Base-by-base conservation (phyloP, 2,888 invertebrate genomes). In the Ceratothoa steindachneri region DNA sequence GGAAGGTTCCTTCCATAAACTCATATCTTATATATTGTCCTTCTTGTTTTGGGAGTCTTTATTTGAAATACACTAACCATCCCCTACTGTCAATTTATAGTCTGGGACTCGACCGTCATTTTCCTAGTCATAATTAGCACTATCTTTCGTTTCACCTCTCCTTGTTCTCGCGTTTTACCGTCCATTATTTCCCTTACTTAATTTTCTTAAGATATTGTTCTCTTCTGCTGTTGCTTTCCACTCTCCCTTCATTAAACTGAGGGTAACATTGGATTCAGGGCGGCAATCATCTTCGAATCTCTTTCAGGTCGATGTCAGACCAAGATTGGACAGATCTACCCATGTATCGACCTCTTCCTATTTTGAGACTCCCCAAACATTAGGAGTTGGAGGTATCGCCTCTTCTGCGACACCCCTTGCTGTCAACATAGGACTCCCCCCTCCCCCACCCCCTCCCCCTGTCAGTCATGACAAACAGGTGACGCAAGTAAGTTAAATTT, bases 341-440 rank as follows among this genome's bases (percentile, higher is more conserved):
- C 60, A 60, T 3, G 27, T 60, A 24, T n/a, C 60, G 1, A 60
- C 60, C 24, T 60, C 60, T 12, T 60, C 60, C 27, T 60, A 24
- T 24, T 60, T 60, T 24, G 60, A 60, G 60, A 22, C 60, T 24
- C 60, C 19, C 12, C 27, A n/a, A 60, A 24, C 60, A 60, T 24
- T 24, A 24, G 60, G 60, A 12, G 24, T 60, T 51, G 71, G 71
- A 27, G 31, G 71, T 27, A 51, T 71, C 19, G 51, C 41, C 27
- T 15, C 71, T 12, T 12, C 24, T n/a, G 28, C 64, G 4, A 29
- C 71, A 1, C 64, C 71, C 4, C 51, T 64, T 28, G 71, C 66
- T 22, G 31, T 71, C 7, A 65, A 64, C n/a, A 70, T 70, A 29
- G 70, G 64, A 3, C 28, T 71, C 19, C 66, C 71, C 12, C 66